These are phyloP conservation scores for Marmota monax DNA, from an alignment of 2,113 vertebrate species.

Conservation along the genomic window DNA sequence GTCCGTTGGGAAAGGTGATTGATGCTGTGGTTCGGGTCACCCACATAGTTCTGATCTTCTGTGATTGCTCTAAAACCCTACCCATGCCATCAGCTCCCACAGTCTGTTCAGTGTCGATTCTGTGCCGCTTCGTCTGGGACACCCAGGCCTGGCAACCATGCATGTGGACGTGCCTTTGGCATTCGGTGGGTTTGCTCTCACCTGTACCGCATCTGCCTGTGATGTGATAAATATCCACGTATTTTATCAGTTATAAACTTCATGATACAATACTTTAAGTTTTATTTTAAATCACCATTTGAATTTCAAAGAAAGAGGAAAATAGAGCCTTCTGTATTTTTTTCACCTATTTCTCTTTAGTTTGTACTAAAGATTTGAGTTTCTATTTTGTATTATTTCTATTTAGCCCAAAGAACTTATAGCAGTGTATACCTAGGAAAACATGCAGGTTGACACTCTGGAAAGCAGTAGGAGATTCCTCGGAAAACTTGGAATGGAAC, in stretches of 20 bases:
- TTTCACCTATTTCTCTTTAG: background rate
- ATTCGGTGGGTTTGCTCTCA: accelerated
- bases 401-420: background rate
- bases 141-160: no score
- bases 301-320: background rate
- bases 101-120: background rate
- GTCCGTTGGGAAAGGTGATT: background rate
- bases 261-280: accelerated
- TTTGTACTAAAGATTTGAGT: background rate
- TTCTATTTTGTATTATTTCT: background rate
- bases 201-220: accelerated
- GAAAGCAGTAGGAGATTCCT: no score
- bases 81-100: background rate
- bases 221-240: no score
- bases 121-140: no score
- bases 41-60: background rate
- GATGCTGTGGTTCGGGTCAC: accelerated
- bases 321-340: background rate
- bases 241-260: background rate
- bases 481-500: no score
- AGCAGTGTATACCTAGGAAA: background rate
- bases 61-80: background rate
- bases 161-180: accelerated
- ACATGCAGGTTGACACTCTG: background rate
- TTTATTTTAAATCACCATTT: background rate